A percentile compares a stretch with the other conserved stretches of the same genome.
Evolutionary conservation across 2,113 vertebrate genomes (phyloP).

Genomic region (Corythornis vintsioides): DNA sequence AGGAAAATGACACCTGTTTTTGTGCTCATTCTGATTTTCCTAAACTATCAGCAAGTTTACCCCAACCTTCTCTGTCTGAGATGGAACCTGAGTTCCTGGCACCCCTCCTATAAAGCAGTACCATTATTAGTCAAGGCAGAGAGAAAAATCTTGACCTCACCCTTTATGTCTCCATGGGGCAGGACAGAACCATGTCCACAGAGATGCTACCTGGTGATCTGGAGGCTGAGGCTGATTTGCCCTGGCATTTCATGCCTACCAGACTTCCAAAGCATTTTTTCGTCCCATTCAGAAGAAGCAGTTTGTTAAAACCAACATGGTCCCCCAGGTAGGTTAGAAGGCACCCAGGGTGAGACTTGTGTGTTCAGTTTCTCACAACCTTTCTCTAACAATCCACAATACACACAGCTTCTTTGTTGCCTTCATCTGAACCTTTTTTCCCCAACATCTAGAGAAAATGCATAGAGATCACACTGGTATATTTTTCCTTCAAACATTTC

Average conservation of each 20-base stretch:
- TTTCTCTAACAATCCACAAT: background rate
- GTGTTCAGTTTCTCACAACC: background rate
- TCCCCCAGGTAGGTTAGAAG: background rate
- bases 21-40: background rate
- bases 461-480: background rate
- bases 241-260: background rate
- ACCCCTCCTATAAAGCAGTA: background rate
- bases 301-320: background rate
- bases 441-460: background rate
- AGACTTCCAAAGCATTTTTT: background rate
- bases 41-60: background rate
- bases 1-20: background rate
- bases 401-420: background rate
- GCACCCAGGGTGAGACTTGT: background rate
- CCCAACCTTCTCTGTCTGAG: background rate
- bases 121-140: background rate
- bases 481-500: background rate
- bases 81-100: background rate
- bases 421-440: background rate
- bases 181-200: background rate
- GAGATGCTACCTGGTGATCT: background rate
- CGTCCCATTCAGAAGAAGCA: background rate
- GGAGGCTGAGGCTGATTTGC: background rate
- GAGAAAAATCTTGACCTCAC: background rate
- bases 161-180: background rate